Base-by-base conservation (phyloP, 2,888 invertebrate species). In the Prenolepis imparis region DNA sequence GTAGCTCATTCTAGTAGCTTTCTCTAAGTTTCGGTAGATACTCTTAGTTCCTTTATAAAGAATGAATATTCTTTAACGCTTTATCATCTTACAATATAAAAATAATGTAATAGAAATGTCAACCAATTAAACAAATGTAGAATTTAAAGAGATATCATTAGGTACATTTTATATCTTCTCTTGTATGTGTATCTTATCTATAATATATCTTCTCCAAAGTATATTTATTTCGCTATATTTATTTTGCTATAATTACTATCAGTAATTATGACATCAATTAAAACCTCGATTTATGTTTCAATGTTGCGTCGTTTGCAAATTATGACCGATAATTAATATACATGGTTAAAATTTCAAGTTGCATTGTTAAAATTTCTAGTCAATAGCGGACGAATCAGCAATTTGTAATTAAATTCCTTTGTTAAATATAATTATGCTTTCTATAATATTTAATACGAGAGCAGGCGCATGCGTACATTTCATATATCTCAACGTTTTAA, bases 321-420 rank as follows among this genome's bases (percentile, higher is more conserved):
- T 80, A 80, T 57, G 78, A 48, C 72, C 73, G 41, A 72, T 80
- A 80, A 80, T 80, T 80, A 72, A 80, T 80, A 59, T 59, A 36
- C 59, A 12, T 59, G 59, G 59, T 70, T 80, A 80, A 80, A 80
- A 80, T 80, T 80, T 80, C 57, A 80, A 80, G 59, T 80, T 72
- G 44, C 78, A 80, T 80, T 73, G 73, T 80, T 80, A 80, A 80
- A 80, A 80, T 80, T 72, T 80, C 78, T 80, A 80, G 73, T 72
- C 59, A 41, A 59, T 72, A 72, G 32, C 59, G 6, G 41, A 44
- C 59, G 55, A 68, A 57, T 73, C 78, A 57, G 73, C 72, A 77
- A 78, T 80, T 73, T 80, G 78, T 59, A 73, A 80, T 80, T 80
- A 80, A 80, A 80, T 80, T 80, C 59, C 73, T 44, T 73, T 73